Evolutionary conservation across 2,113 vertebrate species (phyloP).

Genomic region (Willisornis vidua): DNA sequence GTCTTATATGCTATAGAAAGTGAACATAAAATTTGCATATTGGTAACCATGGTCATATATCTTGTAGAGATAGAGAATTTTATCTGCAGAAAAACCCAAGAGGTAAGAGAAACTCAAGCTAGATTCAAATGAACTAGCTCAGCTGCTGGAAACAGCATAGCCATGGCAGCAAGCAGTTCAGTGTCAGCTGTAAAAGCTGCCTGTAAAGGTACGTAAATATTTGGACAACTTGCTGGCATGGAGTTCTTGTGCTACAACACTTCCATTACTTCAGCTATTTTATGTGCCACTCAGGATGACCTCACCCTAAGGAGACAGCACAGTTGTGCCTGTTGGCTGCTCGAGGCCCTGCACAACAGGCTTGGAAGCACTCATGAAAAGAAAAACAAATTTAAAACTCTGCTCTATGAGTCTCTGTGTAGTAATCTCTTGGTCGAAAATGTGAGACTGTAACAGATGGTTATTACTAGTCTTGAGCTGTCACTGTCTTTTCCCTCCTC

Average conservation of each 20-base stretch:
- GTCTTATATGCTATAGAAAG: background rate
- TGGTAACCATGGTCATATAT: background rate
- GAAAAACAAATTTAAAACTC: background rate
- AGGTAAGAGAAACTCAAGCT: background rate
- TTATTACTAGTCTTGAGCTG: background rate
- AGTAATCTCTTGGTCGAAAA: background rate
- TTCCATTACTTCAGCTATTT: background rate
- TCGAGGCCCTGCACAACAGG: background rate
- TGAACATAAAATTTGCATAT: background rate
- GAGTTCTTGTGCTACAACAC: background rate
- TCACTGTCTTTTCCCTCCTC: background rate
- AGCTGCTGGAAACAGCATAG: background rate
- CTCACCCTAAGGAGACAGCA: background rate
- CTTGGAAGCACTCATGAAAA: background rate
- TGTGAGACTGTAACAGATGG: background rate
- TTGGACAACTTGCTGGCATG: conserved; percentile 50
- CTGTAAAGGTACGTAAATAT: conserved; percentile 52
- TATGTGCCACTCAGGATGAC: background rate
- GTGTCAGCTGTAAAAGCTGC: conserved; percentile 12
- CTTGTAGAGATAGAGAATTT: background rate
- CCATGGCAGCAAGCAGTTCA: conserved; percentile 23
- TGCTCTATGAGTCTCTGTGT: background rate
- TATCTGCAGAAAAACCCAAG: background rate
- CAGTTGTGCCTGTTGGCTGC: background rate
- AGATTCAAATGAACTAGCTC: background rate